Evolutionary conservation across 1,140 invertebrate genomes (phyloP).

Genomic region (Nixonia krombeini): DNA sequence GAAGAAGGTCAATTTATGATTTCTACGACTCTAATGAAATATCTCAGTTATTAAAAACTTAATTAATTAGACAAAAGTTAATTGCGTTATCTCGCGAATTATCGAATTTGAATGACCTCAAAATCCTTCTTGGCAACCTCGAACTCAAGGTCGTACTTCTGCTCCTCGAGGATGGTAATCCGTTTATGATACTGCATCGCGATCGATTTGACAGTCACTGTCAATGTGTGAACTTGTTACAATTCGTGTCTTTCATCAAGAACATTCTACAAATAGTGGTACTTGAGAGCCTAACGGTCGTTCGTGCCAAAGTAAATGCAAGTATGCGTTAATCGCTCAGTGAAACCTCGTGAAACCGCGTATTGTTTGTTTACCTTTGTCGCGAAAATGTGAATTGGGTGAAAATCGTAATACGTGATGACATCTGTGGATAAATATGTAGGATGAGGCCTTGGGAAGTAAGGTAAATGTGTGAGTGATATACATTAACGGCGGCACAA

Average conservation of each 20-base stretch:
- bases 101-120: constrained; percentile 76
- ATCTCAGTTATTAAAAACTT: not conserved
- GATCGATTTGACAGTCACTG: constrained; percentile 87
- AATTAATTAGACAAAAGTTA: constrained; percentile 37
- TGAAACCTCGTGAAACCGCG: too few relatives aligned
- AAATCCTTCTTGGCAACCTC: constrained; percentile 93
- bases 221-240: constrained; percentile 67
- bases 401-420: constrained; percentile 40
- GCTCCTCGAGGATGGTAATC: constrained; percentile 89
- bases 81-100: constrained; percentile 53
- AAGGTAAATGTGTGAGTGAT: constrained; percentile 25
- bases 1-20: too few relatives aligned
- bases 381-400: too few relatives aligned
- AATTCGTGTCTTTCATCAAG: constrained; percentile 4
- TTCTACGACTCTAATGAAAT: too few relatives aligned
- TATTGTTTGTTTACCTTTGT: too few relatives aligned
- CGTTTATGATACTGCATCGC: constrained; percentile 89
- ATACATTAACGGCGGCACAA: constrained; percentile 24
- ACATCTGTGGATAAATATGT: constrained; percentile 13
- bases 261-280: too few relatives aligned
- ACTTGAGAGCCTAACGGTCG: too few relatives aligned
- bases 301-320: too few relatives aligned
- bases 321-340: too few relatives aligned
- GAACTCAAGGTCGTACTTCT: constrained; percentile 97
- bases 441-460: constrained; percentile 12